Conservation (phyloP, 1,140 invertebrate species). For the Psix sp. region DNA sequence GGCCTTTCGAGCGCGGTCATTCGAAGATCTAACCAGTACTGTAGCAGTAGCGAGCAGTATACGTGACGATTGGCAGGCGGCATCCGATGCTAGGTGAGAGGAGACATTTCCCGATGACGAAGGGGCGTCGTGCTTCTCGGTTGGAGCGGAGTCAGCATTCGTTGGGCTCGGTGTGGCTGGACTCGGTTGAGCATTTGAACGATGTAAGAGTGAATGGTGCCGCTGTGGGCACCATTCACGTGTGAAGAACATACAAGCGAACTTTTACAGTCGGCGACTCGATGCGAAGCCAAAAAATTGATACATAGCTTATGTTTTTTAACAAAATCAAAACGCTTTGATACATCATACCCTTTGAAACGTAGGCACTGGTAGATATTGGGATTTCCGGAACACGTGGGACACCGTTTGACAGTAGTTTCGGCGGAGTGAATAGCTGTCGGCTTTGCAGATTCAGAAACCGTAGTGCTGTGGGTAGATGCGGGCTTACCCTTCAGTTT, state of each 20-base stretch:
- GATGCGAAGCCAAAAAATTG: constrained; percentile 7
- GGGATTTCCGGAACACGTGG: neutral
- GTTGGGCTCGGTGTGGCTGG: too few relatives aligned
- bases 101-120: too few relatives aligned
- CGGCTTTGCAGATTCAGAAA: too few relatives aligned
- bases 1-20: too few relatives aligned
- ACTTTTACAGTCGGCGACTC: constrained; percentile 3
- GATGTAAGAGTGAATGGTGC: constrained; percentile 8
- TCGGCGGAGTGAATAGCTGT: too few relatives aligned
- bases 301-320: constrained; percentile 8
- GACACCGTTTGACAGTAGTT: neutral
- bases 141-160: too few relatives aligned
- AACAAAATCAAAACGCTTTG: constrained; percentile 9
- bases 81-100: too few relatives aligned
- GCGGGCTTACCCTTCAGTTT: too few relatives aligned
- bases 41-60: too few relatives aligned
- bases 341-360: neutral
- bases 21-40: too few relatives aligned
- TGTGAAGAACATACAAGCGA: neutral
- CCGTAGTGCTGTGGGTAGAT: neutral
- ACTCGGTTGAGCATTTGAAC: neutral
- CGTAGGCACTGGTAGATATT: constrained; percentile 5
- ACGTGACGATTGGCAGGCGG: too few relatives aligned
- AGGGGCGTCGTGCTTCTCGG: too few relatives aligned
- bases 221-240: constrained; percentile 7